These are phyloP conservation scores for Galeruca laticollis DNA, from an alignment of 2,888 invertebrate genomes.

Conservation along the genomic window DNA sequence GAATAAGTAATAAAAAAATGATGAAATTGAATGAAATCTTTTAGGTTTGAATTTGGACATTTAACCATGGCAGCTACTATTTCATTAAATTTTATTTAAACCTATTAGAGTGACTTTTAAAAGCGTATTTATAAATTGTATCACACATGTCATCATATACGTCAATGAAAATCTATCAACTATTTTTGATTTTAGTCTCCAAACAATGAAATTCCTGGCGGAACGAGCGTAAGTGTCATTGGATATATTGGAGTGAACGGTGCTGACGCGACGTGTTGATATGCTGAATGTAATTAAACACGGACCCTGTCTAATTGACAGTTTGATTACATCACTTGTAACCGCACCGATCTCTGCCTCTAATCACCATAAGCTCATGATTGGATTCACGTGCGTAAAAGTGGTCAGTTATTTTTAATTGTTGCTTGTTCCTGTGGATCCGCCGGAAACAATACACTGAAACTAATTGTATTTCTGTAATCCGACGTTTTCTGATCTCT, in stretches of 20 bases:
- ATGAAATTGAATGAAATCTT: too few species aligned
- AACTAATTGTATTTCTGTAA: not conserved
- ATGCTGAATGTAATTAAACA: conserved; percentile 63
- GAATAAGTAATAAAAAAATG: too few species aligned
- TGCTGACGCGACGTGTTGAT: conserved; percentile 49
- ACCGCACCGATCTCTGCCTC: conserved; percentile 39
- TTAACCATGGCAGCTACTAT: too few species aligned
- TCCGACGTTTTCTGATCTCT: not conserved
- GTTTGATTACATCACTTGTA: conserved; percentile 64
- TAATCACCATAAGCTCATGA: conserved; percentile 23
- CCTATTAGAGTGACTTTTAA: too few species aligned
- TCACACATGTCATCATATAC: not conserved
- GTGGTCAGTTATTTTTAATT: conserved; percentile 10
- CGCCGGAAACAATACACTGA: not conserved
- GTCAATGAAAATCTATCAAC: not conserved
- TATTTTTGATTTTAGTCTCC: not conserved
- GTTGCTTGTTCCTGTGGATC: not conserved
- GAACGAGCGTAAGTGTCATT: conserved; percentile 9
- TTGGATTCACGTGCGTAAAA: conserved; percentile 19
- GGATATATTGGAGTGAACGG: not conserved
- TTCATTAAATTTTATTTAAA: too few species aligned
- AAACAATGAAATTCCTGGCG: conserved; percentile 16
- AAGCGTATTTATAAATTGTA: too few species aligned
- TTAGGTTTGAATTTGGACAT: too few species aligned
- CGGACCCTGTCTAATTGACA: conserved; percentile 64